phyloP scores from a whole-genome alignment of 2,113 vertebrate species.

The Amia ocellicauda region DNA sequence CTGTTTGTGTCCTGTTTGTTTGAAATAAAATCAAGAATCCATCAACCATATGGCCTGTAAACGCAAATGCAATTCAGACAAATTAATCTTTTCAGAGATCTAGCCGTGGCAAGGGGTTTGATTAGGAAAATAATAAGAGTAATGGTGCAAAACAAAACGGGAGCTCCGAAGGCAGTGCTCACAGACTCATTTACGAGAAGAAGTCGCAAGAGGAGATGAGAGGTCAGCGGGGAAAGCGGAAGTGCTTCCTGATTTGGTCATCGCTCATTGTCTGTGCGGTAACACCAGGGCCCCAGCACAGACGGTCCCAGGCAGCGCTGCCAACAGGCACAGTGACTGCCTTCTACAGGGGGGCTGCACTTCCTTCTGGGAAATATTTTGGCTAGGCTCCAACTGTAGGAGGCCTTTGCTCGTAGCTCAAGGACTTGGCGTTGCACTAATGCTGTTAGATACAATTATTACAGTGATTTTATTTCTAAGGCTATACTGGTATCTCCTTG shows the following conservation, averaged over 20 bases:
- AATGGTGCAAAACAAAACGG: slow-evolving; percentile 20
- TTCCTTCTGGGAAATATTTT: slow-evolving; percentile 9
- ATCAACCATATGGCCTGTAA: no score
- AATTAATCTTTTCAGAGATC: no score
- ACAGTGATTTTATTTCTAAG: no score
- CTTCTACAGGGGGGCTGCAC: not conserved
- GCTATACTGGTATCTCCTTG: no score
- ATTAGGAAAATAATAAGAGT: slow-evolving; percentile 12
- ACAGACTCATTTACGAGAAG: not conserved
- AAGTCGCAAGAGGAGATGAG: no score
- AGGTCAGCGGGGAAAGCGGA: not conserved
- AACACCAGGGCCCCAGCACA: not conserved
- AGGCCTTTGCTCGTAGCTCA: not conserved
- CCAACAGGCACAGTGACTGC: not conserved
- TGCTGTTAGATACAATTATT: no score
- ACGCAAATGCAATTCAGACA: no score
- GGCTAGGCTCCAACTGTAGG: slow-evolving; percentile 1
- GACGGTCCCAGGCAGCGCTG: not conserved
- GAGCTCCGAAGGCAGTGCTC: not conserved
- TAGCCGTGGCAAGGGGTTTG: not conserved
- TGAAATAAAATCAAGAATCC: no score
- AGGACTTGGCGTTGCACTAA: slow-evolving; percentile 3
- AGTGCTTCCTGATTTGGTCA: not conserved
- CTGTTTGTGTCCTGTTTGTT: no score
- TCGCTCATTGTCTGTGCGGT: slow-evolving; percentile 2